Evolutionary conservation across 2,797 vertebrate genomes (phyloP), one percentile per base, ranked within the genome.

Genomic region (Takifugu ocellatus): DNA sequence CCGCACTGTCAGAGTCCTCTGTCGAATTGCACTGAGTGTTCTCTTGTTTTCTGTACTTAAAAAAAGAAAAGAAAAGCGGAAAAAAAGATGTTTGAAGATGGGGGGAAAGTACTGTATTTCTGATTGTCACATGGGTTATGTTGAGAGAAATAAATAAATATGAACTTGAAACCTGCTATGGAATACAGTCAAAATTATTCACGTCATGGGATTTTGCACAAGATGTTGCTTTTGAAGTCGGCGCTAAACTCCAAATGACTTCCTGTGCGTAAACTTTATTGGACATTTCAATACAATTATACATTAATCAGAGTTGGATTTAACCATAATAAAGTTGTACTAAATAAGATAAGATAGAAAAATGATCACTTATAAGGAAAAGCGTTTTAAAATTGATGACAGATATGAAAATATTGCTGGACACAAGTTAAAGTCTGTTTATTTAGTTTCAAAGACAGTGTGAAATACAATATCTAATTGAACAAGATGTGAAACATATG

Each of bases 11-110:
- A 94, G 93, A 92, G 93, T 93, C 95, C 86, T 95, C 93, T 93
- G 94, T 94, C 91, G 93, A 93, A 93, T 95, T 96, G 95, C 95
- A 98, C 95, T 96, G 92, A 94, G 94, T 95, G 90, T 92, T 89
- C 87, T 90, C 78, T 83, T 87, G 79, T 87, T 89, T 89, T 90
- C 77, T 74, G 63, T 88, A 81, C 75, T 75, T 48, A 79, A 84
- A 33, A 80, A 81, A 48, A 36, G 54, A 75, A 70, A 60, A 43
- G 39, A 46, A 10, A 33, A 10, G 7, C 7, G 31, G 51, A 55
- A 69, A 76, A 82, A 88, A 87, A 84, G 70, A 84, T 72, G 75
- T 87, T 81, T 78, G 72, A 83, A 25, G 21, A 21, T 21, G 78
- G 31, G 77, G 83, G 88, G 79, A 79, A 82, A 85, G 87, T 88